Evolutionary conservation across 2,797 vertebrate species (phyloP).

Genomic region (Philypnodon macrostomus): DNA sequence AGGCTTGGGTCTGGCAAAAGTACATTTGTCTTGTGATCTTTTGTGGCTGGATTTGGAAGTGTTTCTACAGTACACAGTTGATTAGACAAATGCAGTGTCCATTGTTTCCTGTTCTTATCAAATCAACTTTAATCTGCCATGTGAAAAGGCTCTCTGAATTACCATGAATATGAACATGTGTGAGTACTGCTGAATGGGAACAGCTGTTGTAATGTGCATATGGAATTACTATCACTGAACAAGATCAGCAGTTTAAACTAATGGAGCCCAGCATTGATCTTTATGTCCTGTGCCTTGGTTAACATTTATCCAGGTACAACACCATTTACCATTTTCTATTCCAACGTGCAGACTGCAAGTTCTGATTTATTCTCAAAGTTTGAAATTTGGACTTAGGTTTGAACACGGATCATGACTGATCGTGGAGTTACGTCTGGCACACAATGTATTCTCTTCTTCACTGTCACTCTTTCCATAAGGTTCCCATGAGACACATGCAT

Average conservation of each 20-base stretch:
- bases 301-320: neutral
- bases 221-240: constrained; percentile 9
- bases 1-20: too few species aligned
- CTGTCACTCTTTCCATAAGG: neutral
- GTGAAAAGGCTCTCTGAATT: too few species aligned
- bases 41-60: too few species aligned
- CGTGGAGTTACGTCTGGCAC: constrained; percentile 8
- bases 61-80: too few species aligned
- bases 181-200: constrained; percentile 17
- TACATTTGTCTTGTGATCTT: too few species aligned
- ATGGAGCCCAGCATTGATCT: constrained; percentile 8
- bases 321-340: constrained; percentile 22
- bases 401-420: constrained; percentile 24
- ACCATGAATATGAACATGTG: neutral
- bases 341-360: constrained; percentile 10
- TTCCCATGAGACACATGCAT: constrained; percentile 19
- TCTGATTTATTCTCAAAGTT: constrained; percentile 30
- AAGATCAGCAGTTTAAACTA: constrained; percentile 17
- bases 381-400: constrained; percentile 32
- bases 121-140: neutral
- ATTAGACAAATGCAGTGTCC: neutral
- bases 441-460: neutral
- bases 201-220: constrained; percentile 11
- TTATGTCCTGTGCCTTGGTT: constrained; percentile 8
- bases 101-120: neutral